Percentiles rank a stretch among this genome's conserved stretches.
phyloP scores from a whole-genome alignment of 2,888 invertebrate species.

The Microctonus aethiopoides region DNA sequence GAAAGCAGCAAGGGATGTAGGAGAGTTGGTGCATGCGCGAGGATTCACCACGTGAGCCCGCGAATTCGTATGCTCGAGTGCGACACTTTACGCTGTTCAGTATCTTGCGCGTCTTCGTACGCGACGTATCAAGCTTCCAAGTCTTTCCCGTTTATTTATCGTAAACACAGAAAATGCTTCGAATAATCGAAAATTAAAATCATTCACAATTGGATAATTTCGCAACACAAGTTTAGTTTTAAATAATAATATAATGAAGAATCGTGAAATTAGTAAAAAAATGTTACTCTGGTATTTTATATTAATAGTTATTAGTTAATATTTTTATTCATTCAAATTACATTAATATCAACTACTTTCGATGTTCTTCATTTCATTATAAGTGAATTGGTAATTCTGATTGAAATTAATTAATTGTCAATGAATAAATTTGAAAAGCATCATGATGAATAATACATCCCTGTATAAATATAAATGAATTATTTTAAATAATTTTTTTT shows the following conservation, averaged over 20 bases:
- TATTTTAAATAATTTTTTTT: too few species aligned
- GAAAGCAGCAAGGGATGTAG: constrained; percentile 34
- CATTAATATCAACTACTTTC: neutral
- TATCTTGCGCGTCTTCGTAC: constrained; percentile 62
- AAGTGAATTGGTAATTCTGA: neutral
- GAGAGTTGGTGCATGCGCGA: constrained; percentile 62
- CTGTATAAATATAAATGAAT: too few species aligned
- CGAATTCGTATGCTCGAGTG: constrained; percentile 58
- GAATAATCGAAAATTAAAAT: too few species aligned
- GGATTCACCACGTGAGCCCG: constrained; percentile 64
- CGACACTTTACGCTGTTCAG: constrained; percentile 59
- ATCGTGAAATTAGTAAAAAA: too few species aligned
- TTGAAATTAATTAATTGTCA: neutral
- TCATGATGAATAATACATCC: neutral
- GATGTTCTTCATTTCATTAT: neutral
- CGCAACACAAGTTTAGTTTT: too few species aligned
- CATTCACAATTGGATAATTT: too few species aligned
- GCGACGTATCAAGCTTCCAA: constrained; percentile 47
- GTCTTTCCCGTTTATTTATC: neutral
- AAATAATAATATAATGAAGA: too few species aligned
- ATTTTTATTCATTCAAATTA: neutral
- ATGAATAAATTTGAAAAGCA: too few species aligned
- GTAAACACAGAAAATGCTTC: neutral
- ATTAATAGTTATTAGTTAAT: too few species aligned
- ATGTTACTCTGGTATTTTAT: too few species aligned